Conservation (phyloP, 2,113 vertebrate species). For the Crotalus tigris region DNA sequence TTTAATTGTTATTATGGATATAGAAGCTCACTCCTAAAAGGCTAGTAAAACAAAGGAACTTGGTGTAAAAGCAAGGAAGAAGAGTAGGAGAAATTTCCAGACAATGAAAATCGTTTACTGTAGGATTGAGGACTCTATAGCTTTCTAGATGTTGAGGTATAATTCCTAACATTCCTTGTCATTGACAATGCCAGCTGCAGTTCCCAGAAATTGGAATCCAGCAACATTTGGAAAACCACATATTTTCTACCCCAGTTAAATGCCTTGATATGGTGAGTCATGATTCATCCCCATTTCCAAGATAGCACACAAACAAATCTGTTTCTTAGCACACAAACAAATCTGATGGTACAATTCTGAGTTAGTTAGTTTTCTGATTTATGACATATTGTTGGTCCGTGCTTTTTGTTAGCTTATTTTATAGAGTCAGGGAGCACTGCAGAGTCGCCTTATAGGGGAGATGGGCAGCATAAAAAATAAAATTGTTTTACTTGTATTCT, state of each 20-base stretch:
- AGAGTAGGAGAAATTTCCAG: not conserved
- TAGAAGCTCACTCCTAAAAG: not conserved
- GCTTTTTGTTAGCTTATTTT: not conserved
- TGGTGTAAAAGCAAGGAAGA: not conserved
- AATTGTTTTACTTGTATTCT: not conserved
- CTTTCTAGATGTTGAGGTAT: not conserved
- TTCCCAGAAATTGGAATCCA: not conserved
- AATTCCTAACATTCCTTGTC: not conserved
- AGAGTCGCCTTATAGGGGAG: not conserved
- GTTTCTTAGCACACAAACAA: not conserved
- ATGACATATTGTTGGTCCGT: not conserved
- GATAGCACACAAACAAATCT: not conserved
- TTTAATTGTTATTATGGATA: not conserved
- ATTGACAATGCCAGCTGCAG: not conserved
- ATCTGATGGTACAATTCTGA: not conserved
- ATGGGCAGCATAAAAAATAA: not conserved
- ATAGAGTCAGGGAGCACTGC: not conserved
- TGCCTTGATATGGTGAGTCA: not conserved
- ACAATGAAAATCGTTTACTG: not conserved
- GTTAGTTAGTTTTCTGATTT: not conserved
- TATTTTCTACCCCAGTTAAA: not conserved
- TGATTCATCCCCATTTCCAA: not conserved
- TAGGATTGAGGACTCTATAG: not conserved
- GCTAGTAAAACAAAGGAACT: not conserved
- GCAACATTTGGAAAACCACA: not conserved